Percentiles rank a stretch among this genome's conserved stretches.
phyloP scores from a whole-genome alignment of 2,888 invertebrate species.

The Orchesellides sinensis region DNA sequence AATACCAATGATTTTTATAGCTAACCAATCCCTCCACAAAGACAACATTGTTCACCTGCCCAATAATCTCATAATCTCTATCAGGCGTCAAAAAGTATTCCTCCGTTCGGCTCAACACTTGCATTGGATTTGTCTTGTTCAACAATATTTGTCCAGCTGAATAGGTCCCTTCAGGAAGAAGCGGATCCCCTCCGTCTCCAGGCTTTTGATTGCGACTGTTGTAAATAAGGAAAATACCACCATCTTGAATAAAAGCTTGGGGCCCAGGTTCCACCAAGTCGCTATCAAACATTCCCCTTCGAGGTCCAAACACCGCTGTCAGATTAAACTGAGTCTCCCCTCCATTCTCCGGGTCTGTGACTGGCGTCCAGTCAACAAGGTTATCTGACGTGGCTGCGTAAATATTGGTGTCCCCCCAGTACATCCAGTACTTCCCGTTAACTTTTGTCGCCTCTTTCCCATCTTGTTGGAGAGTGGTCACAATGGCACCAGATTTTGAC shows the following conservation, averaged over 20 bases:
- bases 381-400: constrained; percentile 66
- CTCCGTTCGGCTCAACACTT: constrained; percentile 50
- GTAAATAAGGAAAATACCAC: constrained; percentile 70
- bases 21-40: constrained; percentile 70
- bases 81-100: constrained; percentile 70
- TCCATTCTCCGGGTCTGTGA: constrained; percentile 23
- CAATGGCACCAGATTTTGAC: constrained; percentile 73
- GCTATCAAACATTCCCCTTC: constrained; percentile 69
- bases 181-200: constrained; percentile 66
- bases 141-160: constrained; percentile 68
- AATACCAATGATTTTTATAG: constrained; percentile 61
- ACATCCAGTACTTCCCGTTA: constrained; percentile 70
- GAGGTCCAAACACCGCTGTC: constrained; percentile 62
- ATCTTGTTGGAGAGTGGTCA: constrained; percentile 42
- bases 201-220: constrained; percentile 62
- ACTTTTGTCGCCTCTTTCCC: constrained; percentile 60
- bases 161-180: constrained; percentile 68
- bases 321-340: constrained; percentile 34
- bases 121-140: constrained; percentile 41
- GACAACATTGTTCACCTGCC: constrained; percentile 71
- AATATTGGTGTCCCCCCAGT: constrained; percentile 70
- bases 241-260: constrained; percentile 63
- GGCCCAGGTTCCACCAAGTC: constrained; percentile 71
- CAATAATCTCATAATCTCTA: constrained; percentile 69
- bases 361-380: constrained; percentile 68